phyloP scores from a whole-genome alignment of 1,140 invertebrate species.

The Pogonognathellus flavescens region DNA sequence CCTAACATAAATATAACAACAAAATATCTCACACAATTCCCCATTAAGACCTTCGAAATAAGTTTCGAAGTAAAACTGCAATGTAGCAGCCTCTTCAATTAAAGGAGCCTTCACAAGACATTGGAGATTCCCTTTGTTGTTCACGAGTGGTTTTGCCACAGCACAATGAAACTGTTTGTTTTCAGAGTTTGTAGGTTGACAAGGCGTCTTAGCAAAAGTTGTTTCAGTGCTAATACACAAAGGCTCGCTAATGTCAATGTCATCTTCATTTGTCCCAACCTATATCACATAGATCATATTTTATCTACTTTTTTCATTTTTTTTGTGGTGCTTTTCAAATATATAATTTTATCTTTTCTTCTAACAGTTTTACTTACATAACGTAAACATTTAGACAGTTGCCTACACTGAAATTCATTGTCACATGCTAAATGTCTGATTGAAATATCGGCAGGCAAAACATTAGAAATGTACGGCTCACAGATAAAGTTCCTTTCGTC shows the following conservation, averaged over 20 bases:
- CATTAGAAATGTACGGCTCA: no score
- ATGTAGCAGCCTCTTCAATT: no score
- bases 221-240: not conserved
- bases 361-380: conserved; percentile 12
- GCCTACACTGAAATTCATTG: not conserved
- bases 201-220: not conserved
- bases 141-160: not conserved
- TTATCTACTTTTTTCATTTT: not conserved
- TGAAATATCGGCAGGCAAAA: not conserved
- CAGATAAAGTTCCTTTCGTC: not conserved
- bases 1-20: no score
- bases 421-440: not conserved
- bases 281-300: not conserved
- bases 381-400: not conserved
- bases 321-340: no score
- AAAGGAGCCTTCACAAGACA: not conserved
- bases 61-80: not conserved
- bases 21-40: not conserved
- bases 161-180: not conserved
- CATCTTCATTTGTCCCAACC: not conserved
- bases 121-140: not conserved
- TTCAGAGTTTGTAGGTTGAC: not conserved
- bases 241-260: not conserved
- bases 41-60: not conserved
- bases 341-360: no score